Conservation (phyloP, 92 coral and sea anemone species). For the Bergia sp. region DNA sequence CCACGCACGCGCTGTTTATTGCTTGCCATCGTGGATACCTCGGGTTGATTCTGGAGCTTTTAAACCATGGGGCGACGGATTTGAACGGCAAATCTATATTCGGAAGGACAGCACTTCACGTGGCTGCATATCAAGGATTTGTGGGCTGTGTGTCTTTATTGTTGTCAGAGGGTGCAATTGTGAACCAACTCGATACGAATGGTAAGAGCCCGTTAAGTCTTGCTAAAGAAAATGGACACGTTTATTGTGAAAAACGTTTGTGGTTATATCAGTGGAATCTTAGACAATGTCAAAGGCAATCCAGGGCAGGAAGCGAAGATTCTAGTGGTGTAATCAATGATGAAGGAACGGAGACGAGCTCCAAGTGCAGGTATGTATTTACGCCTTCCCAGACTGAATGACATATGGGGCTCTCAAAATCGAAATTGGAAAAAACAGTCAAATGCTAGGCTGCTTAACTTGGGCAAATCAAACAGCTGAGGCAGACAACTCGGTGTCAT, state of each 20-base stretch:
- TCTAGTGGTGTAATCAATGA: conserved; percentile 12
- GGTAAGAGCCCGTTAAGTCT: conserved; percentile 81
- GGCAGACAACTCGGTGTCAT: not conserved
- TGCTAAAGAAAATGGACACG: conserved; percentile 86
- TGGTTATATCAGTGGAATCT: conserved; percentile 84
- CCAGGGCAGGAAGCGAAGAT: not conserved
- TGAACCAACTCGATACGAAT: conserved; percentile 69
- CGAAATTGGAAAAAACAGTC: no score
- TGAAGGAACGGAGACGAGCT: conserved; percentile 37
- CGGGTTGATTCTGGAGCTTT: conserved; percentile 83
- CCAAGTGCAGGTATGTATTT: conserved; percentile 18
- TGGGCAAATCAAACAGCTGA: not conserved
- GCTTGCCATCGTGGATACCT: conserved; percentile 94
- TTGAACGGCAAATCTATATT: conserved; percentile 86
- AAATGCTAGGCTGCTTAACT: not conserved
- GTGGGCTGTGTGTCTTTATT: conserved; percentile 95
- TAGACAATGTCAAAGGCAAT: conserved; percentile 8
- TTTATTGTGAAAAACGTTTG: conserved; percentile 86
- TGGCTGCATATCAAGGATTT: conserved; percentile 95
- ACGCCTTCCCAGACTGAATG: no score
- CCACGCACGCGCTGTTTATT: conserved; percentile 87
- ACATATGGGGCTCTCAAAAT: no score
- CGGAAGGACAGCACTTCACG: conserved; percentile 89
- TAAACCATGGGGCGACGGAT: conserved; percentile 91
- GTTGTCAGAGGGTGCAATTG: conserved; percentile 86